Percentiles rank a stretch among this genome's conserved stretches.
Conservation (phyloP, 2,888 invertebrate species). For the Drosophila pseudotalamancana region DNA sequence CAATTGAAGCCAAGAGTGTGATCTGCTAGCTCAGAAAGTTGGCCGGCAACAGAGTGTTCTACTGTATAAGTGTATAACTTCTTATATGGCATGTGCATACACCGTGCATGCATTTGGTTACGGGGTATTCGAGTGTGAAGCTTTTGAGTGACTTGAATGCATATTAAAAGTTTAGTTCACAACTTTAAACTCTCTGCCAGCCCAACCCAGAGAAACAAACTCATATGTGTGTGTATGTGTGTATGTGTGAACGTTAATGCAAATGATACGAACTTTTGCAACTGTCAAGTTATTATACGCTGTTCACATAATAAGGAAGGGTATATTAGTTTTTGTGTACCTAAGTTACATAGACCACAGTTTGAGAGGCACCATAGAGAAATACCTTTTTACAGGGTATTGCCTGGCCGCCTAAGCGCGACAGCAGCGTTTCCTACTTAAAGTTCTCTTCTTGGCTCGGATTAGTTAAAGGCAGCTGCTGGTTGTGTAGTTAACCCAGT, state of each 20-base stretch:
- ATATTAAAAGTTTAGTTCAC: conserved; percentile 53
- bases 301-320: neutral
- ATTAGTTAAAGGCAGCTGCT: conserved; percentile 3
- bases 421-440: neutral
- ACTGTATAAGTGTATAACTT: too few relatives aligned
- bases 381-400: neutral
- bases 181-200: conserved; percentile 11
- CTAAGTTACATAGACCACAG: too few relatives aligned
- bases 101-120: neutral
- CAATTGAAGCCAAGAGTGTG: too few relatives aligned
- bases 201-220: neutral
- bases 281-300: neutral
- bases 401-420: neutral
- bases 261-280: conserved; percentile 11
- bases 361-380: too few relatives aligned
- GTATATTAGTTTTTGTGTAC: neutral
- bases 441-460: conserved; percentile 23
- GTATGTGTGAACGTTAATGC: conserved; percentile 15
- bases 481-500: conserved; percentile 51
- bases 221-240: conserved; percentile 10
- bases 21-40: too few relatives aligned
- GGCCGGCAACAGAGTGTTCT: too few relatives aligned
- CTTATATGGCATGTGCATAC: too few relatives aligned
- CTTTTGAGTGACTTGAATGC: conserved; percentile 34
- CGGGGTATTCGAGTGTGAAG: conserved; percentile 14